Percentiles rank a stretch among this genome's conserved stretches.
phyloP scores from a whole-genome alignment of 2,797 vertebrate species.

The Crax fasciolata region DNA sequence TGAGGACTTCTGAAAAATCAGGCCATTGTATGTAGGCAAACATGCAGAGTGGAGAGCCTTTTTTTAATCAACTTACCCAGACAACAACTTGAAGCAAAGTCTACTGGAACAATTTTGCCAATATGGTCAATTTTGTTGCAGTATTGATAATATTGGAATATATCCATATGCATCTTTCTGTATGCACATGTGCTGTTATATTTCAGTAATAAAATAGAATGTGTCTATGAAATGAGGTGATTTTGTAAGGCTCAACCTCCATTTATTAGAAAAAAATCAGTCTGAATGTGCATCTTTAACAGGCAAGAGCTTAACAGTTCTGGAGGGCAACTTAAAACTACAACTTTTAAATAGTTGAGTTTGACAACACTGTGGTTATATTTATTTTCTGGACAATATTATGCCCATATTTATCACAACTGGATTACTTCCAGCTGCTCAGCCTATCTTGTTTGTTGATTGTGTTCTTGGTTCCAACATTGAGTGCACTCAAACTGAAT shows the following conservation, averaged over 20 bases:
- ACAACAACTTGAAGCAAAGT: background rate
- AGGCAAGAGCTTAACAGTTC: background rate
- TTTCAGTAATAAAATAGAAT: background rate
- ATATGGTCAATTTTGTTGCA: background rate
- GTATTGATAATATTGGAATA: background rate
- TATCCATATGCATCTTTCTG: rapidly evolving
- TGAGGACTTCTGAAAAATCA: background rate
- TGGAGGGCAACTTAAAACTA: background rate
- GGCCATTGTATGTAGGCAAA: background rate
- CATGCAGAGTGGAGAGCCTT: background rate
- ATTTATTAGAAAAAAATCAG: background rate
- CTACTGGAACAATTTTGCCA: background rate
- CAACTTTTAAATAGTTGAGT: background rate
- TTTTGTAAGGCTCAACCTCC: background rate
- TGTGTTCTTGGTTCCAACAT: background rate
- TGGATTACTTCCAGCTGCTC: constrained; percentile 20
- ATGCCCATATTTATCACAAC: background rate
- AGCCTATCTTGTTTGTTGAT: background rate
- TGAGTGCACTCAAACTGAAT: background rate
- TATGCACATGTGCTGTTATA: background rate
- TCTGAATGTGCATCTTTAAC: background rate
- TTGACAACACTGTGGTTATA: background rate
- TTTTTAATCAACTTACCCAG: background rate
- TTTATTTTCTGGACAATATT: constrained; percentile 5
- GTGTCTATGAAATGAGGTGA: background rate